These are phyloP conservation scores for Tetropium fuscum DNA, from an alignment of 2,888 invertebrate genomes.

Conservation along the genomic window DNA sequence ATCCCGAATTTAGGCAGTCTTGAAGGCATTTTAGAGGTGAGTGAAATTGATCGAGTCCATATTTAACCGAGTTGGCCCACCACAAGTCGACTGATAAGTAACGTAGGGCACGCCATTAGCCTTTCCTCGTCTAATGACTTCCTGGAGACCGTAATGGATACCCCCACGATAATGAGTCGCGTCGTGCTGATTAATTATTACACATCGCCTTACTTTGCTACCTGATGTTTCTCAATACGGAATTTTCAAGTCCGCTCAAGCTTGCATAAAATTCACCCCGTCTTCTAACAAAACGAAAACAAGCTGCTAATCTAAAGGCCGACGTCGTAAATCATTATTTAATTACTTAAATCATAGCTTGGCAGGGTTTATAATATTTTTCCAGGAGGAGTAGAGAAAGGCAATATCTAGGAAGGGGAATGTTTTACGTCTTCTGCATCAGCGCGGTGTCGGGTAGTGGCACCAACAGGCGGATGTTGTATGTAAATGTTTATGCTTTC, in stretches of 20 bases:
- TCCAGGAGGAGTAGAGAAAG: conserved; percentile 13
- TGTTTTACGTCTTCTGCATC: conserved; percentile 33
- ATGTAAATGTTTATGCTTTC: conserved; percentile 26
- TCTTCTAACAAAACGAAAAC: not conserved
- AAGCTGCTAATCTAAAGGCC: conserved; percentile 9
- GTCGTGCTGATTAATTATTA: conserved; percentile 61
- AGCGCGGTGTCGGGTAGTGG: conserved; percentile 34
- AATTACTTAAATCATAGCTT: conserved; percentile 7
- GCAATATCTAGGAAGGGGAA: conserved; percentile 33
- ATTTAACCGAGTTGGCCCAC: conserved; percentile 30
- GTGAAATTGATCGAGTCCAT: conserved; percentile 23
- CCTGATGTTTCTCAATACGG: conserved; percentile 3
- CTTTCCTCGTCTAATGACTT: conserved; percentile 60
- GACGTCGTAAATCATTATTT: conserved; percentile 11
- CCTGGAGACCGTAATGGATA: conserved; percentile 62
- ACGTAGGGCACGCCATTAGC: conserved; percentile 51
- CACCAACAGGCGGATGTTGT: conserved; percentile 33
- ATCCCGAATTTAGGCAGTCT: not conserved
- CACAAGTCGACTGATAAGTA: conserved; percentile 29
- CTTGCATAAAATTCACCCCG: not conserved
- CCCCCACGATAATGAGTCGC: conserved; percentile 61
- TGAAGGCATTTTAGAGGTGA: conserved; percentile 16
- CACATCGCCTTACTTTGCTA: conserved; percentile 16
- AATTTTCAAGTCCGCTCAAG: not conserved
- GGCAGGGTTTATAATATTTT: conserved; percentile 17